phyloP scores from a whole-genome alignment of 2,888 invertebrate species.

The Thalpophila matura region DNA sequence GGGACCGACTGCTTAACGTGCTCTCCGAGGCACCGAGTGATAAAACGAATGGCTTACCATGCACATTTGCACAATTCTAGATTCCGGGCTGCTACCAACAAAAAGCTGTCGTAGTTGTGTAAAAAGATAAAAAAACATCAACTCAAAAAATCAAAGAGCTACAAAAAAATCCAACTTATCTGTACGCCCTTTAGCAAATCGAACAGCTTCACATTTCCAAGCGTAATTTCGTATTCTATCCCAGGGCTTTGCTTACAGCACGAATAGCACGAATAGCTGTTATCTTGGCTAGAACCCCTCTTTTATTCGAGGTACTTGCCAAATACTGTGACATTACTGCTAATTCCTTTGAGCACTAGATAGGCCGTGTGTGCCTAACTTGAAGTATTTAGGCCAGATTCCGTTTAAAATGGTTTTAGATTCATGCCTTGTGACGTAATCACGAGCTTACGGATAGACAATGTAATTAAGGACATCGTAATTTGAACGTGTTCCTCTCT shows the following conservation, averaged over 20 bases:
- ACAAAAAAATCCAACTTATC: not conserved
- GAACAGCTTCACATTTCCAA: slow-evolving; percentile 12
- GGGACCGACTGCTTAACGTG: too few species aligned
- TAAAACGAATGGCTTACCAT: too few species aligned
- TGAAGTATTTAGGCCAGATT: slow-evolving; percentile 8
- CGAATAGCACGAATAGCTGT: slow-evolving; percentile 26
- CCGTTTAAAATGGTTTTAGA: not conserved
- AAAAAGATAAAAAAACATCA: not conserved
- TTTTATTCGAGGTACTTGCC: slow-evolving; percentile 50
- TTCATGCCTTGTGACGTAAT: not conserved
- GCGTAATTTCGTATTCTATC: slow-evolving; percentile 34
- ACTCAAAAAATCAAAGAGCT: not conserved
- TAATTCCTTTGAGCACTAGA: slow-evolving; percentile 38
- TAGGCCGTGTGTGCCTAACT: slow-evolving; percentile 8
- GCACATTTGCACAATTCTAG: too few species aligned
- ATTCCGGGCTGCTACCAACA: too few species aligned
- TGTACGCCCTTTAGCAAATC: not conserved
- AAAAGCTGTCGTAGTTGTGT: rapidly evolving
- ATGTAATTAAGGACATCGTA: too few species aligned
- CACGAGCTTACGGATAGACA: too few species aligned
- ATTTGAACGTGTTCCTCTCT: too few species aligned
- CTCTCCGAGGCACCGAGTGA: too few species aligned
- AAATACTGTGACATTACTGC: slow-evolving; percentile 50
- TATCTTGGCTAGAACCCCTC: slow-evolving; percentile 47
- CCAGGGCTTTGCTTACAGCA: slow-evolving; percentile 19